Evolutionary conservation across 2,888 invertebrate genomes (phyloP), one percentile per base, ranked within the genome.

Genomic region (Hydroisotoma schaefferi): DNA sequence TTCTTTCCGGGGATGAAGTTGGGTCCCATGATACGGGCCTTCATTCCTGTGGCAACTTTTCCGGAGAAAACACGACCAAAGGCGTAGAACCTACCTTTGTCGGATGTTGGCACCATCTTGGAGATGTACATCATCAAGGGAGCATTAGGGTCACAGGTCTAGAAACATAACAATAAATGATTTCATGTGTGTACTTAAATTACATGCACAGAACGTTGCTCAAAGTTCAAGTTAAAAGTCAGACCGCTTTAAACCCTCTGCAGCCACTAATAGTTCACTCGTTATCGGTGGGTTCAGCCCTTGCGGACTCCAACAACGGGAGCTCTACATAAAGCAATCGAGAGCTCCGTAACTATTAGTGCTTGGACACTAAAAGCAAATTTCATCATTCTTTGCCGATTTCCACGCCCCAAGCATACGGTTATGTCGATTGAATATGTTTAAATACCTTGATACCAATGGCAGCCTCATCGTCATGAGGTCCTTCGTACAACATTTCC

Each of bases 91-190:
- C 99, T 90, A 67, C 99, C 99, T 83, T 99, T 99, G 80, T 99
- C 99, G 15, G 94, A 88, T 18, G 99, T 99, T 72, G 99, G 99
- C 78, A 99, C 99, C 99, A 99, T 99, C 82, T 99, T 99, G 52
- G 95, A 95, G 73, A 99, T 85, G 85, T 99, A 99, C 99, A 99
- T 99, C 97, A 99, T 99, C 61, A 99, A 84, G 18, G 97, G 98
- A 44, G 90, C 99, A 73, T 93, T 89, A 15, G 98, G 88, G 80
- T 99, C 94, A 77, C 99, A 99, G 76, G 77, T 88, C 86, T 90
- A 73, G 6, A 76, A 74, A 46, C 18, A 48, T 29, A 51, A 61
- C 61, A 38, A 65, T 64, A 33, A 44, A 48, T 29, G 27, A 37
- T 54, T 25, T 22, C 28, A 52, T 20, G 8, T 43, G 18, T 15